phyloP scores from a whole-genome alignment of 2,888 invertebrate species.

The Sepiola atlantica region DNA sequence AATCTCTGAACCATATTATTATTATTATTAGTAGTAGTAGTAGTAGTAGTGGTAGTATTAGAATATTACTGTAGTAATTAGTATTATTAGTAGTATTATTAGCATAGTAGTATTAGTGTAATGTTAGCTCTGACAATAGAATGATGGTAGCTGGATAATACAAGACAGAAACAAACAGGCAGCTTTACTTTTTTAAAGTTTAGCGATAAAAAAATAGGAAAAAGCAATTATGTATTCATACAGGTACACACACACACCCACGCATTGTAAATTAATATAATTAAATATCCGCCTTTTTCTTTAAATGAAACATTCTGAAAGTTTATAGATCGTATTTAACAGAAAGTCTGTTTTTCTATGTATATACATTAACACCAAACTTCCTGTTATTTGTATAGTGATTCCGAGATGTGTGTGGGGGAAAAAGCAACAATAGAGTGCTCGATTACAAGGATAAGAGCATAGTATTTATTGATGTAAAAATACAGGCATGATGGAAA shows the following conservation, averaged over 20 bases:
- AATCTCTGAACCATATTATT: background rate
- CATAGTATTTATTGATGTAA: too few relatives aligned
- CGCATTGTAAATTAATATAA: too few relatives aligned
- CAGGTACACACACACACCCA: background rate
- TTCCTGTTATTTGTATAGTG: too few relatives aligned
- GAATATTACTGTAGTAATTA: background rate
- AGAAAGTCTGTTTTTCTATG: too few relatives aligned
- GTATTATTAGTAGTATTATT: background rate
- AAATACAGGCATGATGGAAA: too few relatives aligned
- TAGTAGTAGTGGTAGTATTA: background rate
- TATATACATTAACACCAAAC: too few relatives aligned
- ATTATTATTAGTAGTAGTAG: background rate
- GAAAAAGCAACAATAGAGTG: too few relatives aligned
- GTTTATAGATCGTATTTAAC: too few relatives aligned
- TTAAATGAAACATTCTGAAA: too few relatives aligned
- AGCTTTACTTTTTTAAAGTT: background rate
- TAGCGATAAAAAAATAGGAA: background rate
- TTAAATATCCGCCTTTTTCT: too few relatives aligned
- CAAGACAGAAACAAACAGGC: background rate
- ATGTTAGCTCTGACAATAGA: conserved; percentile 10
- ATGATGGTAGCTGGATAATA: conserved; percentile 1
- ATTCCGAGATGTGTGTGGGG: too few relatives aligned
- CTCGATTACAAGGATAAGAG: too few relatives aligned
- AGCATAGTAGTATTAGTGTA: background rate
- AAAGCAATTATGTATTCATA: background rate